Evolutionary conservation across 2,888 invertebrate genomes (phyloP).

Genomic region (Arge pagana): DNA sequence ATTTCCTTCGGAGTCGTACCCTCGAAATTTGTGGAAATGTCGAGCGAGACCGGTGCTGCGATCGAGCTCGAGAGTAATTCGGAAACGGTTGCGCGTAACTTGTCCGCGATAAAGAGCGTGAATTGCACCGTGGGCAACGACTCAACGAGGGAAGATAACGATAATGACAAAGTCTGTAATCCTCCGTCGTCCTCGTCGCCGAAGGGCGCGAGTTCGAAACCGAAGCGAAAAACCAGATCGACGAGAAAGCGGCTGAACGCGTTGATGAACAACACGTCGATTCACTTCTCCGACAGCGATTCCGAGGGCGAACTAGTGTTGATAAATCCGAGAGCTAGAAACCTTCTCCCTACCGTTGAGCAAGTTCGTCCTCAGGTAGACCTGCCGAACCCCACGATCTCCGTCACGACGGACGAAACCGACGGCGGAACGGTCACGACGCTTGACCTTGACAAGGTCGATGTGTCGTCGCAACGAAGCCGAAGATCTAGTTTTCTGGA

Average conservation of each 20-base stretch:
- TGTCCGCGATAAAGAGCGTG: slow-evolving; percentile 9
- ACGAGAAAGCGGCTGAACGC: slow-evolving; percentile 50
- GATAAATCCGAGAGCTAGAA: slow-evolving; percentile 31
- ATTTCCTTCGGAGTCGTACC: background rate
- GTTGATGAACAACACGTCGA: slow-evolving; percentile 50
- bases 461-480: slow-evolving; percentile 9
- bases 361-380: slow-evolving; percentile 5
- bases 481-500: slow-evolving; percentile 42
- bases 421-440: background rate
- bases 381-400: slow-evolving; percentile 42
- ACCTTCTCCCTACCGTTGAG: slow-evolving; percentile 18
- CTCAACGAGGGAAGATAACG: background rate
- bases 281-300: slow-evolving; percentile 55
- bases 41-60: no score
- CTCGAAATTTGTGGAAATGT: no score
- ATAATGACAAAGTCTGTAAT: no score
- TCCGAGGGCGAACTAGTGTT: slow-evolving; percentile 52
- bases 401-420: slow-evolving; percentile 40
- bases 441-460: slow-evolving; percentile 19
- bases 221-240: slow-evolving; percentile 50
- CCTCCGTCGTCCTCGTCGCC: background rate
- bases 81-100: background rate
- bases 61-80: slow-evolving; percentile 1
- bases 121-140: slow-evolving; percentile 21
- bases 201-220: slow-evolving; percentile 30